Conservation (phyloP, 2,888 invertebrate genomes). For the Drosophila pseudotalamancana region DNA sequence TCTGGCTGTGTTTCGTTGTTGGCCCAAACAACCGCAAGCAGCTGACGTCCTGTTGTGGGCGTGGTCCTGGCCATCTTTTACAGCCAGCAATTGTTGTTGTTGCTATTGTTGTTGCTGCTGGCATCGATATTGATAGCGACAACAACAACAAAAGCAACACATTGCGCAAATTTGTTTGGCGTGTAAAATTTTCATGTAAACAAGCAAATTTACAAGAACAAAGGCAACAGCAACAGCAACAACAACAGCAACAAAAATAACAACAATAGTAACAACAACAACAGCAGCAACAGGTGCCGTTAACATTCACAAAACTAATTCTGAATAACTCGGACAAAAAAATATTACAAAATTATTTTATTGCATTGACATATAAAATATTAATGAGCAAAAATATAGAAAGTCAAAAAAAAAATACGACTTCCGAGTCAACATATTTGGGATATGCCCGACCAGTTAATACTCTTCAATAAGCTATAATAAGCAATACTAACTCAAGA, state of each 20-base stretch:
- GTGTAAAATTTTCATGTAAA: slow-evolving; percentile 67
- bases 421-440: too few relatives aligned
- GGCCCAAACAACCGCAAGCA: slow-evolving; percentile 27
- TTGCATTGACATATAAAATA: too few relatives aligned
- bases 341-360: too few relatives aligned
- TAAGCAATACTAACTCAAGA: too few relatives aligned
- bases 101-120: too few relatives aligned
- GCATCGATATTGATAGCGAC: slow-evolving; percentile 27
- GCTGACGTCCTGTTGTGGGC: slow-evolving; percentile 20
- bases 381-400: background rate
- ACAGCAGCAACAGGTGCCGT: slow-evolving; percentile 46
- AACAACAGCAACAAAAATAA: slow-evolving; percentile 1
- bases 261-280: background rate
- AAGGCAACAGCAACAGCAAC: slow-evolving; percentile 21
- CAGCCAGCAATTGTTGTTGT: background rate
- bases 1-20: slow-evolving; percentile 14
- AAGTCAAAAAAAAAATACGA: too few relatives aligned
- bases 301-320: slow-evolving; percentile 21
- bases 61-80: slow-evolving; percentile 1
- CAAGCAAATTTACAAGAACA: slow-evolving; percentile 64
- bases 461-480: too few relatives aligned
- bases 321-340: slow-evolving; percentile 31
- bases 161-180: slow-evolving; percentile 49
- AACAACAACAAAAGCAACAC: slow-evolving; percentile 14
- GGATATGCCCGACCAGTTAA: too few relatives aligned